phyloP scores from a whole-genome alignment of 2,797 vertebrate species.

The Odontamblyopus lacepedii region DNA sequence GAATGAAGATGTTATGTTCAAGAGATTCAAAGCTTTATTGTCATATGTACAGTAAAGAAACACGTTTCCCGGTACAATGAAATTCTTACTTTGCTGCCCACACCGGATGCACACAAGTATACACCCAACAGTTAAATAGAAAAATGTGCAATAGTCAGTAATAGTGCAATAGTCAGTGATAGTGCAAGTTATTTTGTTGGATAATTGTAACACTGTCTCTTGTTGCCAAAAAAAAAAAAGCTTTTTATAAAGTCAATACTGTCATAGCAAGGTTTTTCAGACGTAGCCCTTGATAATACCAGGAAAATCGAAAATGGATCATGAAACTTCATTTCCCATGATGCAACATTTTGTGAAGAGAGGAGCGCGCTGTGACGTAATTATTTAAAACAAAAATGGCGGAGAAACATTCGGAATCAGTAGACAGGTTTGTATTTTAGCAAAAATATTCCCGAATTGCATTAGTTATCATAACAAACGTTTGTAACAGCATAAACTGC shows the following conservation, averaged over 20 bases:
- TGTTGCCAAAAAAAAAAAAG: neutral
- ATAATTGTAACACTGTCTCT: neutral
- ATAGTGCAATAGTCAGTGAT: no score
- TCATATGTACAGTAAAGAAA: no score
- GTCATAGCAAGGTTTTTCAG: neutral
- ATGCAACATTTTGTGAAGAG: conserved; percentile 25
- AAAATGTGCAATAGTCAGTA: no score
- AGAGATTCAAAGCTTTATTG: no score
- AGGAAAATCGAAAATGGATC: neutral
- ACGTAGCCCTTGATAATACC: neutral
- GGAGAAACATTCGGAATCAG: conserved; percentile 50
- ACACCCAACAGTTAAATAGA: no score
- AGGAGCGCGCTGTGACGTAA: conserved; percentile 57
- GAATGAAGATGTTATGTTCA: neutral
- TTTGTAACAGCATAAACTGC: neutral
- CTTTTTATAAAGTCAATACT: neutral
- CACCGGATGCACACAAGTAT: no score
- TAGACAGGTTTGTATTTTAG: conserved; percentile 45
- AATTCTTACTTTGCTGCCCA: no score
- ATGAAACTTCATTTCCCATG: conserved; percentile 73
- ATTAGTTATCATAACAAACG: neutral
- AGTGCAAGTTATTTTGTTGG: neutral
- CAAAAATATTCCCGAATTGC: neutral
- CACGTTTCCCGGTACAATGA: no score
- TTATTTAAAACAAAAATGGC: conserved; percentile 81